Evolutionary conservation across 2,888 invertebrate genomes (phyloP), one percentile per base, ranked within the genome.

Genomic region (Malachius bipustulatus): DNA sequence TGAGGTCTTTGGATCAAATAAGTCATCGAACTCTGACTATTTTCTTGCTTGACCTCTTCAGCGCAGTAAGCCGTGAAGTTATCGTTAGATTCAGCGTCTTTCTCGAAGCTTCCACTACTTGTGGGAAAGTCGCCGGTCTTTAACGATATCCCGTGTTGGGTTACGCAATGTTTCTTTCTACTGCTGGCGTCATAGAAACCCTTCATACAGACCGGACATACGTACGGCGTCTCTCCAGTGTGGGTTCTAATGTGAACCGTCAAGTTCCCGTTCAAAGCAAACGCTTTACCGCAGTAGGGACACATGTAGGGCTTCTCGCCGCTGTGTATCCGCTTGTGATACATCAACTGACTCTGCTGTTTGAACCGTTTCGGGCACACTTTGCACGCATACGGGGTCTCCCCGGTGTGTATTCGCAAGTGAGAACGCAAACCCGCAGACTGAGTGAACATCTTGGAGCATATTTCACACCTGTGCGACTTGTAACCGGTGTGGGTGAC

Each of bases 251-350:
- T 44, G 40, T 62, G 61, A 24, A 62, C 52, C 34, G 59, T 61
- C 55, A 60, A 54, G 33, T 60, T 61, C 14, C 59, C 59, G 15
- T 57, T 55, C 1, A 59, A 57, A 1, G 61, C 56, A 40, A 64
- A 64, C 30, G 50, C 60, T 39, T 59, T 63, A 28, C 59, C 57
- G 39, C 63, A 63, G 24, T 60, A 55, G 2, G 56, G 54, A 35
- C 63, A 63, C 55, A 59, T 55, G 34, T 54, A 59, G 3, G 63
- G 62, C n/a, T 57, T 55, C 38, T 60, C 59, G 31, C 60, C 62
- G 26, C 59, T 62, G 37, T 63, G 62, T 2, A 59, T 62, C 35
- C 60, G 51, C 30, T 54, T 46, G 40, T 63, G 63, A 14, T 60
- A 50, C 34, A 59, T 63, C 56, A 62, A 56, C 39, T 63, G 63